Conservation (phyloP, 2,888 invertebrate genomes). For the Rhagium mordax region DNA sequence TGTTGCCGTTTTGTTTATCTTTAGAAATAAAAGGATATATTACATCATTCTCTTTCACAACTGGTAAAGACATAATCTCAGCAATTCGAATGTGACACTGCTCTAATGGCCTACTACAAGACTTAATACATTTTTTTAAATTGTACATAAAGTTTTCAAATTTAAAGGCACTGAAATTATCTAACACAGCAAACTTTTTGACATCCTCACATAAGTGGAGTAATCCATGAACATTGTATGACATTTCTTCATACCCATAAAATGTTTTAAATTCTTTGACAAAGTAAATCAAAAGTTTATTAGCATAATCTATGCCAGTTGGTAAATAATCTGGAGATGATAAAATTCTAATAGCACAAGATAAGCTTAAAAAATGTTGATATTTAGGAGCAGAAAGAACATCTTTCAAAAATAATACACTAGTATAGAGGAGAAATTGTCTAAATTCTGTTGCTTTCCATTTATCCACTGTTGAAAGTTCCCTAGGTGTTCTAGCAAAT, state of each 20-base stretch:
- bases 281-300: slow-evolving; percentile 9
- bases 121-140: slow-evolving; percentile 17
- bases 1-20: background rate
- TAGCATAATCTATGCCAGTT: background rate
- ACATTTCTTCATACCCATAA: slow-evolving; percentile 16
- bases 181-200: slow-evolving; percentile 5
- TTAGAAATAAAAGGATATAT: slow-evolving; percentile 5
- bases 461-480: slow-evolving; percentile 6
- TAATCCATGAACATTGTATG: slow-evolving; percentile 19
- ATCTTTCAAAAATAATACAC: slow-evolving; percentile 14
- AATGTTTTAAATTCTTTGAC: slow-evolving; percentile 7
- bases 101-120: slow-evolving; percentile 10
- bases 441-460: slow-evolving; percentile 25
- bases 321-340: background rate
- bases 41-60: background rate
- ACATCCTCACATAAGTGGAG: slow-evolving; percentile 15
- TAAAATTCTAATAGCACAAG: slow-evolving; percentile 17
- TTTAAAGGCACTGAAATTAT: slow-evolving; percentile 24
- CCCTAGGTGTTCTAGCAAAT: slow-evolving; percentile 17
- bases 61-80: slow-evolving; percentile 10
- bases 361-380: slow-evolving; percentile 18
- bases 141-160: slow-evolving; percentile 22
- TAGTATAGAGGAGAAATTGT: slow-evolving; percentile 23
- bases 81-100: slow-evolving; percentile 11
- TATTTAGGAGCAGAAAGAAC: background rate